A percentile compares a stretch with the other conserved stretches of the same genome.
phyloP scores from a whole-genome alignment of 2,888 invertebrate genomes.

The Lithophane socia region DNA sequence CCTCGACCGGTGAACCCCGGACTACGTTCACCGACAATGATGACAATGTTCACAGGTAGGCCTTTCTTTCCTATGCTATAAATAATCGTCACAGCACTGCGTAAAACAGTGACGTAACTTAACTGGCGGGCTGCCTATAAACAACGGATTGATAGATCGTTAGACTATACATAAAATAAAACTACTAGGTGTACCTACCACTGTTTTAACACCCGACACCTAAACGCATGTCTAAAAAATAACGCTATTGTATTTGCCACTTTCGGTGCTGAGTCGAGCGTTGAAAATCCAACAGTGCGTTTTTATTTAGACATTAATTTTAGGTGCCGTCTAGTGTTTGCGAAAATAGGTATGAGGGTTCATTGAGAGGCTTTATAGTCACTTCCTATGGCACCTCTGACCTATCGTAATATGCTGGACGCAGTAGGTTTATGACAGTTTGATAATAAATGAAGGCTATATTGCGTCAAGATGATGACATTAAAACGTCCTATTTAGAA shows the following conservation, averaged over 20 bases:
- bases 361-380: conserved; percentile 15
- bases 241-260: neutral
- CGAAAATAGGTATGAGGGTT: neutral
- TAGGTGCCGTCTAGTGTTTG: neutral
- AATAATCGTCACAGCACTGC: neutral
- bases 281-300: neutral
- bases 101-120: neutral
- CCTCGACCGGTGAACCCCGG: neutral
- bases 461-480: neutral
- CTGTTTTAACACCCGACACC: neutral
- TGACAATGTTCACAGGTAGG: neutral
- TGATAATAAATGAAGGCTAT: neutral
- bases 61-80: neutral
- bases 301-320: neutral
- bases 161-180: conserved; percentile 35
- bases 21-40: neutral
- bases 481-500: neutral
- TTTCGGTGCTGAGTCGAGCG: fast-evolving
- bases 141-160: conserved; percentile 38
- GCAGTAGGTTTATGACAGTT: conserved; percentile 20
- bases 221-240: neutral
- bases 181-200: neutral
- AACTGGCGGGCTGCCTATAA: neutral
- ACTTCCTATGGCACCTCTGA: conserved; percentile 17
- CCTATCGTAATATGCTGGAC: conserved; percentile 21